Evolutionary conservation across 1,140 invertebrate genomes (phyloP), one percentile per base, ranked within the genome.

Genomic region (Akabosia matsudoensis): DNA sequence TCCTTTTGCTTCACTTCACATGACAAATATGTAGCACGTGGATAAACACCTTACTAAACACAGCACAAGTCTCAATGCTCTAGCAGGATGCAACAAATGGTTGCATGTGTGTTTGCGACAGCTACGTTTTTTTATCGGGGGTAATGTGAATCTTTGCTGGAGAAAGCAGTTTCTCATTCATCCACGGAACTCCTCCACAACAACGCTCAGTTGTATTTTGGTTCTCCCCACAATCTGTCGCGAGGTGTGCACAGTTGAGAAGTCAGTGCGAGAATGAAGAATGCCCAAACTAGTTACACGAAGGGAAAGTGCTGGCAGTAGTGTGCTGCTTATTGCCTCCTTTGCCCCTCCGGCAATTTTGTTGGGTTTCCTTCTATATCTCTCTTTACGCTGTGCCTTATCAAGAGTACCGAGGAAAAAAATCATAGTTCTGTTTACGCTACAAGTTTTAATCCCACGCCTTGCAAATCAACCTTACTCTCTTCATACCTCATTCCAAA

Each of bases 261-360:
- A 67, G 45, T 78, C 70, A 52, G 70, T 73, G 76, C 61, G 7
- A 31, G 28, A 67, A 67, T 67, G 61, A 61, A 61, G 54, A 67
- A 67, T 67, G 61, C 30, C 61, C 61, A 67, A n/a, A 28, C 24
- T 30, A 67, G 37, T 13, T 30, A 67, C 61, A 7, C 26, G 74
- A 74, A 74, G 74, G 74, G 76, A 78, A 78, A 78, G 74, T 78
- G 77, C 77, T 78, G 26, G 77, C 74, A 78, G 77, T 78, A 74
- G 37, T 78, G 74, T 61, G 54, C 3, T 67, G 61, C 61, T 67
- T 67, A 67, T 75, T 71, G 73, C 77, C 73, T 77, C 56, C 61
- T n/a, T 77, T 74, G 77, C 77, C n/a, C n/a, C 74, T 78, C 73
- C 26, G 31, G 61, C 28, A 24, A 67, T 56, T 13, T 24, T 13